phyloP scores from a whole-genome alignment of 2,888 invertebrate species.

The Tetramorium bicarinatum region DNA sequence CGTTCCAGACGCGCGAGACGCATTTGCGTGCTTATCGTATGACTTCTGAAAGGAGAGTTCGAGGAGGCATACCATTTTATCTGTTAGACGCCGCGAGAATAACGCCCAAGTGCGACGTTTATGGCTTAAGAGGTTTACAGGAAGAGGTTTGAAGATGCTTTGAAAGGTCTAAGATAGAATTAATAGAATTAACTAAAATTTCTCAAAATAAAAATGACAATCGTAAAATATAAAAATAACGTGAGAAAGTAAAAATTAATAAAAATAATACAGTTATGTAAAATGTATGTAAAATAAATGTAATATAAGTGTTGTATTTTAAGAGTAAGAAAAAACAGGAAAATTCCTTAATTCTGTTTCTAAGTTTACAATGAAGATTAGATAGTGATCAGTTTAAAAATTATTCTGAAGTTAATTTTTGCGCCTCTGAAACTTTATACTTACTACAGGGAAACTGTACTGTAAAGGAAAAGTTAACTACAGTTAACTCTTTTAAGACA shows the following conservation, averaged over 20 bases:
- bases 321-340: not conserved
- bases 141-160: not conserved
- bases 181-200: conserved; percentile 38
- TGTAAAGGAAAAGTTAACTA: conserved; percentile 35
- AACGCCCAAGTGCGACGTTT: conserved; percentile 22
- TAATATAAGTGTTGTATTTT: not conserved
- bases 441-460: conserved; percentile 5
- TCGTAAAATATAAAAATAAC: not conserved
- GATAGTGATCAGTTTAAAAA: conserved; percentile 35
- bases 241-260: not conserved
- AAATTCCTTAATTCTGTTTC: conserved; percentile 2
- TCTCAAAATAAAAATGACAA: not conserved
- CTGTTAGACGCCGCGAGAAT: not conserved
- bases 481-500: conserved; percentile 22
- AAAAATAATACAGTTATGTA: not conserved
- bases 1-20: conserved; percentile 25
- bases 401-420: conserved; percentile 21
- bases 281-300: not conserved
- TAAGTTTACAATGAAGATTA: not conserved
- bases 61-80: conserved; percentile 33
- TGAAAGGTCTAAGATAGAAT: conserved; percentile 15
- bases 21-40: conserved; percentile 32
- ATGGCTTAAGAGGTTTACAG: not conserved
- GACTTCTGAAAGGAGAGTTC: conserved; percentile 40
- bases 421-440: conserved; percentile 27